Base-by-base conservation (phyloP, 2,888 invertebrate species). In the Melitaea athalia region DNA sequence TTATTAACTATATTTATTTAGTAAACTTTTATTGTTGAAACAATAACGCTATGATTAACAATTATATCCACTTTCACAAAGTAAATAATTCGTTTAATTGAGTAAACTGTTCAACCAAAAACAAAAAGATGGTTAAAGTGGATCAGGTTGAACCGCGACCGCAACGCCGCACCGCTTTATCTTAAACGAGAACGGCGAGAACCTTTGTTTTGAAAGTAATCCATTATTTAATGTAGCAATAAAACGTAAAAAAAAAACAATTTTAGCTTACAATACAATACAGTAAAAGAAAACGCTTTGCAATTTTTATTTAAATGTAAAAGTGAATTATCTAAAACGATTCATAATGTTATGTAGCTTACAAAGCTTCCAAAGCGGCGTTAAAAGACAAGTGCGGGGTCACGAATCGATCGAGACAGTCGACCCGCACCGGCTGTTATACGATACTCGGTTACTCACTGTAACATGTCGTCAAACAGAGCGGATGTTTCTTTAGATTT, bases 351-450 rank as follows among this genome's bases (percentile, higher is more conserved):
- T 59, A 38, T 38, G 24, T 42, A 61, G 47, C 53, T 15, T 42
- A 61, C 33, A 42, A 38, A 49, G 38, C 60, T 15, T 49, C 53
- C 43, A 50, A 47, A 49, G 38, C 60, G 81, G 77, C 81, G 81
- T 76, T 84, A 81, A 82, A 84, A 85, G 81, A 81, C 82, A 84
- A 85, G 81, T 83, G 82, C 87, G 85, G 85, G 88, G 89, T 86
- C 87, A 86, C 84, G 78, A 85, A 89, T 91, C 89, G 91, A 91
- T 89, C 89, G 87, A 76, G 79, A 75, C 79, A 76, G 43, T 38
- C 60, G 60, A 64, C 72, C 70, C 72, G 72, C 69, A 72, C 64
- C 50, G 68, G 62, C 59, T 62, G 72, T 60, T 63, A 72, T 68
- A 50, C 53, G 72, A 72, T 72, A 72, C 67, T 63, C 60, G 14